Evolutionary conservation across 2,888 invertebrate species (phyloP).

Genomic region (Callosobruchus maculatus): DNA sequence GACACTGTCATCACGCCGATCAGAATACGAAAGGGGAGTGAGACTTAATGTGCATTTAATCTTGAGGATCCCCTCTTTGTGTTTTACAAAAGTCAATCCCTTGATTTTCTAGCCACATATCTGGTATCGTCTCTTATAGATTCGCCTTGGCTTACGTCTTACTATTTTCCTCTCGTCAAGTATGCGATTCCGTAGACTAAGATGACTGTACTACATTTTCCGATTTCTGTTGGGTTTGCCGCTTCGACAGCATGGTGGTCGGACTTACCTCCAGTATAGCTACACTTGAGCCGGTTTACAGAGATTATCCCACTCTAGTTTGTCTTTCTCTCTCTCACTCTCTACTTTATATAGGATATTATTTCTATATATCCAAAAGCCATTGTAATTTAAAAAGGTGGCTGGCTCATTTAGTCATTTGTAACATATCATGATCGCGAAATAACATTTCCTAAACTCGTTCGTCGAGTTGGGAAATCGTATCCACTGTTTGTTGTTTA

Average conservation of each 20-base stretch:
- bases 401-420: too few relatives aligned
- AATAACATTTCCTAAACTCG: background rate
- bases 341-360: background rate
- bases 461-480: background rate
- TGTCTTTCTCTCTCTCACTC: slow-evolving; percentile 41
- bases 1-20: too few relatives aligned
- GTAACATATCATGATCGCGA: background rate
- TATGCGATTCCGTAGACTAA: slow-evolving; percentile 10
- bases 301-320: slow-evolving; percentile 43
- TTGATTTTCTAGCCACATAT: too few relatives aligned
- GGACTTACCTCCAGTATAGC: slow-evolving; percentile 34
- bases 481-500: background rate
- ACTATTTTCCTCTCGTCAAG: too few relatives aligned
- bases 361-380: background rate
- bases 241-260: slow-evolving; percentile 28
- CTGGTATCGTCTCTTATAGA: too few relatives aligned
- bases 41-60: too few relatives aligned
- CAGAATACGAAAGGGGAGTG: too few relatives aligned
- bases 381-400: background rate
- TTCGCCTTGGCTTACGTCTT: too few relatives aligned
- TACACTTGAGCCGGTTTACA: slow-evolving; percentile 44
- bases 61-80: too few relatives aligned
- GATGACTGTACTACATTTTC: slow-evolving; percentile 1
- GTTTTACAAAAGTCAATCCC: too few relatives aligned
- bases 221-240: slow-evolving; percentile 21